Base-by-base conservation (phyloP, 2,113 vertebrate species). In the Acanthochromis polyacanthus region DNA sequence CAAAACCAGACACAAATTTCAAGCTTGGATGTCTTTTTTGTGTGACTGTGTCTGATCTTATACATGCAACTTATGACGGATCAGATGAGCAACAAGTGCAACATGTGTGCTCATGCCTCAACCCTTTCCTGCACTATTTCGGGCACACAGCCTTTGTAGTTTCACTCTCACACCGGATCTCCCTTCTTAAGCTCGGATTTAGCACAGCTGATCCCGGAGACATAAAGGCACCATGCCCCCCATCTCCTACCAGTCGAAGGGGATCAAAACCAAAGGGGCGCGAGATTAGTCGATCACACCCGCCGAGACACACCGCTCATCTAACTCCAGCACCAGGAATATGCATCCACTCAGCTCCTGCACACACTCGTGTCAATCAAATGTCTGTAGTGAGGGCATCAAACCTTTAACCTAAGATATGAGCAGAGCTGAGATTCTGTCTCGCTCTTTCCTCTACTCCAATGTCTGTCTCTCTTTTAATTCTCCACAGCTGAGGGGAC, bases 401-500 rank as follows among this genome's bases (percentile, higher is more conserved):
- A 74, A 69, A 30, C 23, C 82, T 88, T 83, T 89, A 86, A 90
- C 66, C 22, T 56, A 43, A 81, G 80, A 89, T 69, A 63, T 73
- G 71, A 72, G 57, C 58, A 61, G 64, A 75, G 66, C 25, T 25
- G 20, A 61, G 38, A 80, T n/a, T 69, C 43, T 56, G 71, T 56
- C 74, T 28, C 30, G 6, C 36, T 53, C 22, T 25, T 59, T 61
- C 56, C 73, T 75, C 61, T 62, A 72, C 50, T 67, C 53, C 38
- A 10, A 65, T 70, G 51, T 70, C 51, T 81, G 67, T 80, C 79
- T 82, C 53, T 65, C 36, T 70, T 64, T 81, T 92, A 84, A 82
- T 88, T 87, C 91, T 66, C 67, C 91, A 92, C 94, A 94, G 93
- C 92, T 94, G 93, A 93, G 43, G 85, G 80, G 89, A 92, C 92